These are phyloP conservation scores for Typhlichthys subterraneus DNA, from an alignment of 2,797 vertebrate genomes.

Conservation along the genomic window DNA sequence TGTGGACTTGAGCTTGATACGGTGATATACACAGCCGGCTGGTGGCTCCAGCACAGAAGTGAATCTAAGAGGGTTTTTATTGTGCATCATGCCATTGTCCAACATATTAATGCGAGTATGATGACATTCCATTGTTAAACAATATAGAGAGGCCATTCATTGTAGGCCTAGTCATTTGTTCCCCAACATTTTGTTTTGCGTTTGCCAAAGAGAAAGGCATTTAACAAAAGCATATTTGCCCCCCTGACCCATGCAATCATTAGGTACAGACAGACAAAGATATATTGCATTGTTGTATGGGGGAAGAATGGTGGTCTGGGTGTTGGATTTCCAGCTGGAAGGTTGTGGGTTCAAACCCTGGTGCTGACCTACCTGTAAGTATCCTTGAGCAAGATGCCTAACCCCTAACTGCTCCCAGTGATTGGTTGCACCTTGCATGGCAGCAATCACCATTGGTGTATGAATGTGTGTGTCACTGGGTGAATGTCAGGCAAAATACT, in stretches of 20 bases:
- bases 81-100: too few relatives aligned
- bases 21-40: slow-evolving; percentile 25
- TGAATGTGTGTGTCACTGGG: too few relatives aligned
- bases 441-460: too few relatives aligned
- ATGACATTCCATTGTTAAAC: not conserved
- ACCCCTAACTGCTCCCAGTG: too few relatives aligned
- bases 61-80: not conserved
- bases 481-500: too few relatives aligned
- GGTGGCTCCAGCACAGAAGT: too few relatives aligned
- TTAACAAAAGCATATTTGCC: not conserved
- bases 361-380: too few relatives aligned
- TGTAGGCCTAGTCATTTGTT: not conserved
- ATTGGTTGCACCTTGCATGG: too few relatives aligned
- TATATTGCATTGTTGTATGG: not conserved
- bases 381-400: too few relatives aligned
- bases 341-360: too few relatives aligned
- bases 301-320: too few relatives aligned
- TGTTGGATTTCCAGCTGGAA: too few relatives aligned
- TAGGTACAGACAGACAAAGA: not conserved
- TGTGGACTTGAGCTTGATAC: slow-evolving; percentile 33
- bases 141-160: not conserved
- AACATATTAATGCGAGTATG: not conserved
- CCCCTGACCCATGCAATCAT: not conserved
- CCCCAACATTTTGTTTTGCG: not conserved
- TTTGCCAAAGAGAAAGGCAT: not conserved